These are phyloP conservation scores for Masnerella sp. DNA, from an alignment of 2,888 invertebrate genomes.

Conservation along the genomic window DNA sequence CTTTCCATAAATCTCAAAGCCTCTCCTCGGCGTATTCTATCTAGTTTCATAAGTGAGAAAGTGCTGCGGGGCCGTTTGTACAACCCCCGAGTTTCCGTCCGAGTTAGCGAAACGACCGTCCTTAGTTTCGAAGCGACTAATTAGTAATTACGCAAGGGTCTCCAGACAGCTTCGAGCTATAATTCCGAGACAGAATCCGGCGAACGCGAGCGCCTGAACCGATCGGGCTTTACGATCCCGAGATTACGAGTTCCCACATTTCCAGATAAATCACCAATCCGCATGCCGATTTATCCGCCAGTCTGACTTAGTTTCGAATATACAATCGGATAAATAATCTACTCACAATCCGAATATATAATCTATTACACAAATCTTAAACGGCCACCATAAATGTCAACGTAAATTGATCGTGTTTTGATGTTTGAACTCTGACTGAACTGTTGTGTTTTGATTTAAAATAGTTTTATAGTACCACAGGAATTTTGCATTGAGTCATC, in stretches of 20 bases:
- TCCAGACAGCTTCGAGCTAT: conserved; percentile 48
- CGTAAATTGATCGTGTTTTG: too few relatives aligned
- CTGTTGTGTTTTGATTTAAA: too few relatives aligned
- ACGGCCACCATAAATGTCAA: too few relatives aligned
- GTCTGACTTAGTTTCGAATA: conserved; percentile 40
- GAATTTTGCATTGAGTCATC: too few relatives aligned
- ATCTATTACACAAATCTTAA: too few relatives aligned
- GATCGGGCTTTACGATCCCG: conserved; percentile 37
- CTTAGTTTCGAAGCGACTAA: conserved; percentile 65
- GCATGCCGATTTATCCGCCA: conserved; percentile 38
- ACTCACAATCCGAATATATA: too few relatives aligned
- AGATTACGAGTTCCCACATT: conserved; percentile 43
- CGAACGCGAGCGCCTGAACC: conserved; percentile 22
- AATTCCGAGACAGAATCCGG: conserved; percentile 45
- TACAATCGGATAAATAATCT: too few relatives aligned
- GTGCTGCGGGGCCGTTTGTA: conserved; percentile 56
- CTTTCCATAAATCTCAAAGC: conserved; percentile 53
- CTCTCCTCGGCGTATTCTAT: conserved; percentile 35
- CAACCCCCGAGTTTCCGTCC: conserved; percentile 50
- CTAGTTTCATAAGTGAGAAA: conserved; percentile 58
- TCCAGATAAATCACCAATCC: conserved; percentile 47
- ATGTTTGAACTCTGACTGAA: too few relatives aligned
- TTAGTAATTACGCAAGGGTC: conserved; percentile 64
- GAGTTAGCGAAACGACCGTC: conserved; percentile 60
- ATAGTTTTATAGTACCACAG: too few relatives aligned